Evolutionary conservation across 2,113 vertebrate genomes (phyloP), one percentile per base, ranked within the genome.

Genomic region (Cephalopholis sonnerati): DNA sequence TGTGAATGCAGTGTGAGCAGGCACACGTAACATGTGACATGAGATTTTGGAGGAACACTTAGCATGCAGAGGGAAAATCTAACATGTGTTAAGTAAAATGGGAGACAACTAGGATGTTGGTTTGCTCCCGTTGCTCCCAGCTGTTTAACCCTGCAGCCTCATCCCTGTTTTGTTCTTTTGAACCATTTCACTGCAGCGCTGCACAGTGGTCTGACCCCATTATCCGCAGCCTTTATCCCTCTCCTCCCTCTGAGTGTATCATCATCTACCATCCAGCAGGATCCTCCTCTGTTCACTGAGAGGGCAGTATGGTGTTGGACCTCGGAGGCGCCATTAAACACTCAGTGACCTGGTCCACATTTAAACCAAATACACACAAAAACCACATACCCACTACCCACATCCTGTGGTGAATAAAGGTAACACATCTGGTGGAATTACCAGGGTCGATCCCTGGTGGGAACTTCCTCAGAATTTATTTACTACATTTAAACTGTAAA

Each of bases 121-220:
- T 59, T 69, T 64, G 41, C 53, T 74, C 32, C 36, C 66, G 54
- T 44, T 58, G 65, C 39, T 83, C 27, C 61, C 18, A 71, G 76
- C 51, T 61, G 64, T 82, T 80, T 77, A 76, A 62, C 20, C 67
- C 9, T 18, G 20, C 65, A 70, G 76, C 51, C 68, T 58, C 48
- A 39, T 57, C 77, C 32, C 66, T 57, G 48, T 89, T 81, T 71
- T 41, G 68, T 75, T 67, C 63, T 84, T 86, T 78, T 74, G 66
- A 53, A 69, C 48, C 17, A 74, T 84, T 90, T 83, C 57, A 39
- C 48, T 69, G 82, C 63, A 68, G 54, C 71, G 50, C 61, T 57
- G 77, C 66, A 80, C 8, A 12, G 62, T 72, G 27, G 59, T 80
- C 62, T 75, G 76, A 84, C 72, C 85, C 58, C 68, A 74, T 82